Percentiles rank a stretch among this genome's conserved stretches.
phyloP scores from a whole-genome alignment of 2,888 invertebrate species.

The Hermodice carunculata region DNA sequence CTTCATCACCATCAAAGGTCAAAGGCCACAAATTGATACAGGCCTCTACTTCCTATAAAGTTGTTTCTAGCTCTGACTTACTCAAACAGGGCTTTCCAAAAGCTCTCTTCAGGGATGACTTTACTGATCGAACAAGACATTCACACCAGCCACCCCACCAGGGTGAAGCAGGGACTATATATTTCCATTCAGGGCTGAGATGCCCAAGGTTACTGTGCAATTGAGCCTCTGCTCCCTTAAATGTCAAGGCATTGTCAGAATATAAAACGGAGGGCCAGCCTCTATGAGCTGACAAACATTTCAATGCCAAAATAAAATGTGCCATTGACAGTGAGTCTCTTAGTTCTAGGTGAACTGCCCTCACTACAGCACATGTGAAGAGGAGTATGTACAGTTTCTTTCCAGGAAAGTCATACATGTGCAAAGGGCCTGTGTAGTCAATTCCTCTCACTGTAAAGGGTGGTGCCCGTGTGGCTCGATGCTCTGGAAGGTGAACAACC shows the following conservation, averaged over 20 bases:
- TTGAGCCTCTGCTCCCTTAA: not conserved
- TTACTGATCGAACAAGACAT: constrained; percentile 9
- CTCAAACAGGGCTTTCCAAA: constrained; percentile 1
- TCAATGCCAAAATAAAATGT: constrained; percentile 20
- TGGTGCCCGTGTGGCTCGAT: not conserved
- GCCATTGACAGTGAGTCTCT: constrained; percentile 1
- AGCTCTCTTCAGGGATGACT: constrained; percentile 19
- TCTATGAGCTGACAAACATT: constrained; percentile 18
- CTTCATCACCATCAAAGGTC: constrained; percentile 10
- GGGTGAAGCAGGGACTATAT: constrained; percentile 14
- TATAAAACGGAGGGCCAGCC: not conserved
- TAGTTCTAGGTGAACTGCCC: constrained; percentile 31
- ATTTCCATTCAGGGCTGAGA: constrained; percentile 18
- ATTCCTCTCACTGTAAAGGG: constrained; percentile 23
- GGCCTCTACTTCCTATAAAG: constrained; percentile 4
- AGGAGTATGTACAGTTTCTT: constrained; percentile 22
- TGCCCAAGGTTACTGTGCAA: constrained; percentile 1
- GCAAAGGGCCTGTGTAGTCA: constrained; percentile 29
- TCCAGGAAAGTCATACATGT: not conserved
- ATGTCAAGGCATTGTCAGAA: constrained; percentile 5
- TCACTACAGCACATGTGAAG: constrained; percentile 24
- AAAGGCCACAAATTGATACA: constrained; percentile 6
- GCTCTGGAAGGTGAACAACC: constrained; percentile 9
- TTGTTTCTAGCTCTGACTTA: constrained; percentile 6
- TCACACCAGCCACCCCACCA: constrained; percentile 31